These are phyloP conservation scores for Porites cylindrica DNA, from an alignment of 92 coral and sea anemone genomes.

Conservation along the genomic window DNA sequence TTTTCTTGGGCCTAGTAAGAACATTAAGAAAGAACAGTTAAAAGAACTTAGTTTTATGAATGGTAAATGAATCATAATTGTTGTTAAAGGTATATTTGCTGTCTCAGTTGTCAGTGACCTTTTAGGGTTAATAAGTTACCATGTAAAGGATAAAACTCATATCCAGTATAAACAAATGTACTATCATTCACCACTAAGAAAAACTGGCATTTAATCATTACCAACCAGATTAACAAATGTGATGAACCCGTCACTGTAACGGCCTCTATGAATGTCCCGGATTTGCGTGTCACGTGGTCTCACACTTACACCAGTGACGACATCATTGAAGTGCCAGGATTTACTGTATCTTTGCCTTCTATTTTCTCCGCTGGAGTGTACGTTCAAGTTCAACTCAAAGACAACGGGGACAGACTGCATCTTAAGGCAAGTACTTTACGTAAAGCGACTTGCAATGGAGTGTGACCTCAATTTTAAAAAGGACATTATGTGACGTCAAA, in stretches of 20 bases:
- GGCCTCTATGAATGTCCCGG: conserved; percentile 69
- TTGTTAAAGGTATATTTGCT: too few relatives aligned
- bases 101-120: too few relatives aligned
- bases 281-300: conserved; percentile 65
- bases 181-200: too few relatives aligned
- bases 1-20: too few relatives aligned
- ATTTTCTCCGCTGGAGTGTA: conserved; percentile 48
- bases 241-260: conserved; percentile 1
- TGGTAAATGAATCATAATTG: not conserved
- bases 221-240: conserved; percentile 57
- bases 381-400: conserved; percentile 39
- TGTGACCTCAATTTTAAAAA: too few relatives aligned
- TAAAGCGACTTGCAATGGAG: not conserved
- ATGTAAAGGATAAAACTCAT: too few relatives aligned
- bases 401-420: conserved; percentile 15
- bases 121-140: too few relatives aligned
- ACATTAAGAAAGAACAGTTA: too few relatives aligned
- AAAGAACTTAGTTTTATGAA: too few relatives aligned
- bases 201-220: not conserved
- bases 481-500: too few relatives aligned
- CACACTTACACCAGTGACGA: conserved; percentile 63
- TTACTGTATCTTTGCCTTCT: conserved; percentile 14
- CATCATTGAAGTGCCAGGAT: not conserved
- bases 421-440: conserved; percentile 25
- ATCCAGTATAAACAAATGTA: too few relatives aligned